phyloP scores from a whole-genome alignment of 2,888 invertebrate species.

The Athrips mouffetella region DNA sequence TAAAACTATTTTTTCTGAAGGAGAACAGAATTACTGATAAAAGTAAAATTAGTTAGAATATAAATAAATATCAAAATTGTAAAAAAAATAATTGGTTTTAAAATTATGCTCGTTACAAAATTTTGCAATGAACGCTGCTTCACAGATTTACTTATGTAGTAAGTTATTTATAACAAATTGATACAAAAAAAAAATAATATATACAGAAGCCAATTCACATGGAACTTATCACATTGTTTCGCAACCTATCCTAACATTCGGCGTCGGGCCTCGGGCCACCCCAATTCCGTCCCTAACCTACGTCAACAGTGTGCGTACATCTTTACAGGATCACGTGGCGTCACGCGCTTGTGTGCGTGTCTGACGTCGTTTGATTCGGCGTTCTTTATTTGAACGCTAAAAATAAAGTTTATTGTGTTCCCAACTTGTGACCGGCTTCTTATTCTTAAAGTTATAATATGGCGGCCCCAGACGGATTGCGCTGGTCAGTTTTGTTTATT shows the following conservation, averaged over 20 bases:
- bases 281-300: slow-evolving; percentile 71
- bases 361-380: slow-evolving; percentile 33
- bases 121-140: too few species aligned
- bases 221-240: slow-evolving; percentile 52
- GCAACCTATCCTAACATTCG: slow-evolving; percentile 73
- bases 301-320: slow-evolving; percentile 45
- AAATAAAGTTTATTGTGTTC: slow-evolving; percentile 17
- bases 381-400: slow-evolving; percentile 21
- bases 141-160: too few species aligned
- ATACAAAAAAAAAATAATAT: not conserved
- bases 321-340: slow-evolving; percentile 16
- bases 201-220: slow-evolving; percentile 34
- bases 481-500: slow-evolving; percentile 8
- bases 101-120: too few species aligned
- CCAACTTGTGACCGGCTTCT: slow-evolving; percentile 16
- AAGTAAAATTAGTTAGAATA: too few species aligned
- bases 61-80: too few species aligned
- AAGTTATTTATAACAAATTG: too few species aligned
- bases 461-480: slow-evolving; percentile 10
- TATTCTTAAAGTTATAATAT: slow-evolving; percentile 8
- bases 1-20: too few species aligned
- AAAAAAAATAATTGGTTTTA: too few species aligned
- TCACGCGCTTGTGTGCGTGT: slow-evolving; percentile 24
- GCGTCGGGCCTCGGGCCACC: slow-evolving; percentile 56
- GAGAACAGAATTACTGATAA: too few species aligned